Conservation (phyloP, 2,797 vertebrate genomes). For the Heterohyrax brucei region DNA sequence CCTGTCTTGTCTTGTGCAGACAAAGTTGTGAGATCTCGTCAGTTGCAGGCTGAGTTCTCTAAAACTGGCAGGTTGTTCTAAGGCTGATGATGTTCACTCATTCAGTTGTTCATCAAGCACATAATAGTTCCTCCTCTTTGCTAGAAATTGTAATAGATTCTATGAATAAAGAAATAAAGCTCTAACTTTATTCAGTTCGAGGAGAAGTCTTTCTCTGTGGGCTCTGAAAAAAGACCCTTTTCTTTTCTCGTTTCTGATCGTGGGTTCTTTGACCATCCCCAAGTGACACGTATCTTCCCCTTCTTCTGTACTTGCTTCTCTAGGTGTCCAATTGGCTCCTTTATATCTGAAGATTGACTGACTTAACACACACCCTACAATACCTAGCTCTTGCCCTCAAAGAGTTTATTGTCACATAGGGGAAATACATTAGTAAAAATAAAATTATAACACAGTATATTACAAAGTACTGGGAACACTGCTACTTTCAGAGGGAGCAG, state of each 20-base stretch:
- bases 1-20: not conserved
- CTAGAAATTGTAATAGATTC: not conserved
- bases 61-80: not conserved
- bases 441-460: conserved; percentile 9
- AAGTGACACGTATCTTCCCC: no score
- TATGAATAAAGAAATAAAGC: not conserved
- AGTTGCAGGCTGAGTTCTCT: not conserved
- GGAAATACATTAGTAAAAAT: not conserved
- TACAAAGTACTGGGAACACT: not conserved
- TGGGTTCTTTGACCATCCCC: no score
- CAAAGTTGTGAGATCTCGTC: not conserved
- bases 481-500: no score
- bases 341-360: no score
- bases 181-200: no score
- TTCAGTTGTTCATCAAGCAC: not conserved
- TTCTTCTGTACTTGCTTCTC: no score
- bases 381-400: not conserved
- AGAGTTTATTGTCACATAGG: not conserved
- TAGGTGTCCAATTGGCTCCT: no score
- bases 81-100: not conserved
- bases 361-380: no score
- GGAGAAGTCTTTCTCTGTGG: no score
- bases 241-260: no score
- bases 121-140: not conserved
- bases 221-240: no score